phyloP scores from a whole-genome alignment of 2,888 invertebrate genomes.

The Notodonta dromedarius region DNA sequence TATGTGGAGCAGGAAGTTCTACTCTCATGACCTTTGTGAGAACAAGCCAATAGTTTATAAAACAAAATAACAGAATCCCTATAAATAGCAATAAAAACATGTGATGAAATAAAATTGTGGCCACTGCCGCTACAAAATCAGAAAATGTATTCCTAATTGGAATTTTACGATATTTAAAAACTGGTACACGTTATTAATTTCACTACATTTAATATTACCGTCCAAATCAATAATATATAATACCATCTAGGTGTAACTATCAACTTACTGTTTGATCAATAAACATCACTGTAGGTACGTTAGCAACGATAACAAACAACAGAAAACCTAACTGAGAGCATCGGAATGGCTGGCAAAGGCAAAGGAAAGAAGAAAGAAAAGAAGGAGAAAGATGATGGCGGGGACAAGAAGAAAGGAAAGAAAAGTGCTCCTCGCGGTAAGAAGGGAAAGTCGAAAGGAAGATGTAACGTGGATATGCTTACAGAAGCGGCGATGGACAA shows the following conservation, averaged over 20 bases:
- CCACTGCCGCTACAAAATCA: too few species aligned
- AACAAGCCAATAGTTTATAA: conserved; percentile 1
- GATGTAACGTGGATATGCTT: conserved; percentile 92
- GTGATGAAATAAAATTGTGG: too few species aligned
- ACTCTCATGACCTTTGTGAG: not conserved
- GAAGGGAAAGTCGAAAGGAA: conserved; percentile 85
- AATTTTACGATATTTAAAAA: too few species aligned
- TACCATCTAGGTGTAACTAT: too few species aligned
- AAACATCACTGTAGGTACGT: conserved; percentile 21
- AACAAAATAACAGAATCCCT: not conserved
- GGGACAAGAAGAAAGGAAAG: conserved; percentile 77
- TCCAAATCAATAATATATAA: too few species aligned
- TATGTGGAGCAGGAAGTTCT: conserved; percentile 16
- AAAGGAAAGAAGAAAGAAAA: conserved; percentile 82
- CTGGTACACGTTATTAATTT: too few species aligned
- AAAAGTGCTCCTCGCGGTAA: conserved; percentile 77
- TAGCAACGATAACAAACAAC: conserved; percentile 22
- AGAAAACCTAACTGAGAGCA: conserved; percentile 2
- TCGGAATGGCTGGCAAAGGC: conserved; percentile 64
- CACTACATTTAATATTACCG: too few species aligned
- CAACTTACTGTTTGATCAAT: conserved; percentile 46
- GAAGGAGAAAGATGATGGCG: conserved; percentile 74
- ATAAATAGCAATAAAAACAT: too few species aligned
- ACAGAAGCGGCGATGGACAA: conserved; percentile 97
- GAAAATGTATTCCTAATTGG: too few species aligned